These are phyloP conservation scores for Biston betularia DNA, from an alignment of 2,888 invertebrate species.

Conservation along the genomic window DNA sequence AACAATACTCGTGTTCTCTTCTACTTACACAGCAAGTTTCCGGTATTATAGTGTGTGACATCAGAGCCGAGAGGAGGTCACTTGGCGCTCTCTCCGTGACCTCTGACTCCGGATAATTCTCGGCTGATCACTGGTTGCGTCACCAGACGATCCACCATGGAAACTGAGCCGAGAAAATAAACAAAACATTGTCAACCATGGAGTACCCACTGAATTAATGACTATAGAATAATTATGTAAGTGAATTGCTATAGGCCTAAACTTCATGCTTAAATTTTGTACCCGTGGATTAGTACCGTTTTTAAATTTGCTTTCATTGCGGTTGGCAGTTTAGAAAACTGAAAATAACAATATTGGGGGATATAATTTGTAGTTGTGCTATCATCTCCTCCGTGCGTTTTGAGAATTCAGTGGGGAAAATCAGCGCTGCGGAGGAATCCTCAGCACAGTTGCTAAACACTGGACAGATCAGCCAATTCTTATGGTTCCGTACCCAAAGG, in stretches of 20 bases:
- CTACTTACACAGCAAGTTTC: conserved; percentile 40
- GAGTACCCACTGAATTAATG: background rate
- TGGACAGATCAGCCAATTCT: too few relatives aligned
- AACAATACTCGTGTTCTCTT: conserved; percentile 15
- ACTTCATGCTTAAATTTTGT: too few relatives aligned
- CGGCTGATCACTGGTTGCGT: conserved; percentile 52
- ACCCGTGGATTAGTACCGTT: too few relatives aligned
- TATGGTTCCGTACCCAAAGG: too few relatives aligned
- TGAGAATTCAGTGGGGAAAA: too few relatives aligned
- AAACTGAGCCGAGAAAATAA: conserved; percentile 22
- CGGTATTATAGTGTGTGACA: conserved; percentile 47
- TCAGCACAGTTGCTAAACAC: too few relatives aligned
- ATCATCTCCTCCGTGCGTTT: too few relatives aligned
- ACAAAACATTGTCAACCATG: background rate
- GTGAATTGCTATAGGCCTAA: background rate
- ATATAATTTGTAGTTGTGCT: too few relatives aligned
- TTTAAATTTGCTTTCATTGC: too few relatives aligned
- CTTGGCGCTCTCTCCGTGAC: conserved; percentile 67
- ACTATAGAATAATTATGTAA: background rate
- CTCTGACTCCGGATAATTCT: conserved; percentile 59
- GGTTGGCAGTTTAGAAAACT: too few relatives aligned
- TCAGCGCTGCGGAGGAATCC: too few relatives aligned
- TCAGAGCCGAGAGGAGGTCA: conserved; percentile 49
- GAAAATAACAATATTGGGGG: too few relatives aligned
- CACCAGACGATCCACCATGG: conserved; percentile 23